These are phyloP conservation scores for Tryphoninae sp. DNA, from an alignment of 2,888 invertebrate genomes.

Conservation along the genomic window DNA sequence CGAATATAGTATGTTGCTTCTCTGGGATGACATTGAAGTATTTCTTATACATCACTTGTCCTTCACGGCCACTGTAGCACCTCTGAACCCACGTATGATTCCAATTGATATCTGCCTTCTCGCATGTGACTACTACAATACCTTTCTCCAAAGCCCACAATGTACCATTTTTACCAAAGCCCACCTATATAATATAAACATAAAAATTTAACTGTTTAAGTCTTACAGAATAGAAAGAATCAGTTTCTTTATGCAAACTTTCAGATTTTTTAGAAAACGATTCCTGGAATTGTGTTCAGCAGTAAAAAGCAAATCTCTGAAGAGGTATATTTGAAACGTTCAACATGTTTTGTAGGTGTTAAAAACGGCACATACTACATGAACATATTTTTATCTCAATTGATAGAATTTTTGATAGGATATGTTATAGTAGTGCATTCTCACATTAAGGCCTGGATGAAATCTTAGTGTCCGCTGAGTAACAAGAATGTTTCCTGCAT, in stretches of 20 bases:
- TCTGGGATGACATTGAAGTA: slow-evolving; percentile 92
- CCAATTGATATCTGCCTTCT: slow-evolving; percentile 90
- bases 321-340: too few species aligned
- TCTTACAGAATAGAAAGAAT: too few species aligned
- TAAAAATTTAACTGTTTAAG: background rate
- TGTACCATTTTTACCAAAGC: slow-evolving; percentile 90
- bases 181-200: slow-evolving; percentile 84
- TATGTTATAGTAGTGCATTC: slow-evolving; percentile 64
- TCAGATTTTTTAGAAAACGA: too few species aligned
- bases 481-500: slow-evolving; percentile 86
- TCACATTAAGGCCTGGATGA: slow-evolving; percentile 91
- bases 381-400: too few species aligned
- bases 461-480: slow-evolving; percentile 88
- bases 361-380: too few species aligned
- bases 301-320: too few species aligned
- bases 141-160: slow-evolving; percentile 92
- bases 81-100: slow-evolving; percentile 88
- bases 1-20: slow-evolving; percentile 90
- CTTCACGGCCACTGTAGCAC: slow-evolving; percentile 85
- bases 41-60: slow-evolving; percentile 89
- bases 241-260: too few species aligned
- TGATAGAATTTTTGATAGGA: too few species aligned
- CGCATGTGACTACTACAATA: slow-evolving; percentile 90
- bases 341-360: too few species aligned
- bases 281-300: too few species aligned